Conservation (phyloP, 1,140 invertebrate species). For the Brevipalpus yothersi region DNA sequence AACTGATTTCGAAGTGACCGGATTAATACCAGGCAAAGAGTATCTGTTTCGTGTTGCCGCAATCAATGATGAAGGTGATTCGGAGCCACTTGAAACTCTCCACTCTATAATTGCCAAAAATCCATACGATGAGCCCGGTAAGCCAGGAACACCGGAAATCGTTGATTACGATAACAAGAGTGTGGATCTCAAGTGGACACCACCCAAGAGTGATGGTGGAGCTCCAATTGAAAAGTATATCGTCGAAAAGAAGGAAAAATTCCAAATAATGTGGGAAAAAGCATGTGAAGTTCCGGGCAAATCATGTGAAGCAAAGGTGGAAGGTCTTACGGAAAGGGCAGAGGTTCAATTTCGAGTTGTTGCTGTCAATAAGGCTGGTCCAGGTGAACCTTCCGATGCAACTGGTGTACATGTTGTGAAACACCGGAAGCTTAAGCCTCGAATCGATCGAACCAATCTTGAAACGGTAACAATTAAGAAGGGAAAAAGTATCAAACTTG, state of each 20-base stretch:
- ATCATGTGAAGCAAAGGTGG: slow-evolving; percentile 61
- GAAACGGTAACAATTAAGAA: slow-evolving; percentile 67
- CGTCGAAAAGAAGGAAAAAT: slow-evolving; percentile 84
- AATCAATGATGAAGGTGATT: slow-evolving; percentile 47
- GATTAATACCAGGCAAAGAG: slow-evolving; percentile 60
- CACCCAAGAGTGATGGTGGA: slow-evolving; percentile 75
- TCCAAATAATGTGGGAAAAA: slow-evolving; percentile 78
- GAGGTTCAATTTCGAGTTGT: slow-evolving; percentile 91
- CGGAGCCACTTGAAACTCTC: slow-evolving; percentile 60
- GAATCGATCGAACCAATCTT: slow-evolving; percentile 41
- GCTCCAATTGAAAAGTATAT: slow-evolving; percentile 71
- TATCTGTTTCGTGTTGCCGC: slow-evolving; percentile 88
- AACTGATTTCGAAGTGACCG: slow-evolving; percentile 55
- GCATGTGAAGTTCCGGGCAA: slow-evolving; percentile 55
- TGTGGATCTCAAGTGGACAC: slow-evolving; percentile 76
- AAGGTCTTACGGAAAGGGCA: slow-evolving; percentile 34
- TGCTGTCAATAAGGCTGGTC: slow-evolving; percentile 86
- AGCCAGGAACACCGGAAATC: slow-evolving; percentile 63
- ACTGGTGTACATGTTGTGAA: slow-evolving; percentile 3
- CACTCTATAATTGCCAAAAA: slow-evolving; percentile 80
- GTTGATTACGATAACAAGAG: slow-evolving; percentile 86
- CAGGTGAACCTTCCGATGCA: slow-evolving; percentile 52
- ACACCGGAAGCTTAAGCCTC: slow-evolving; percentile 76
- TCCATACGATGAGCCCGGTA: slow-evolving; percentile 88
- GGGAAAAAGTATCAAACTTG: slow-evolving; percentile 70